Base-by-base conservation (phyloP, 53 echinoderm and acorn worm genomes). In the Holothuria scabra region DNA sequence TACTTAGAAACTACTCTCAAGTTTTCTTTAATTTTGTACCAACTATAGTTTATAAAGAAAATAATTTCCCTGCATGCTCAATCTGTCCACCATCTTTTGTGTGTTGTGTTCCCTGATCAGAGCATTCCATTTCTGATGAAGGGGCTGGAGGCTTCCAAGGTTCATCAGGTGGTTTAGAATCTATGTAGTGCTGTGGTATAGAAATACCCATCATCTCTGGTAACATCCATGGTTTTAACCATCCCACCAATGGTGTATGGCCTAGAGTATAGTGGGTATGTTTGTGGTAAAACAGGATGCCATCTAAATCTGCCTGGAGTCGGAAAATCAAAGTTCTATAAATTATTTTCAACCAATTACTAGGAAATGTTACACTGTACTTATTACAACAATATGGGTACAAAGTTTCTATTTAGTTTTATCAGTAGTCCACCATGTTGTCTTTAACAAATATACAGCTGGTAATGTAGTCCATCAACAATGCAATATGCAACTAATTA, bases 151-250 rank as follows among this genome's bases (percentile, higher is more conserved):
- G 99, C 76, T 84, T 88, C 28, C 95, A 76, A 14, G 83, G 76
- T 23, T 95, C 99, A 58, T 85, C 92, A 12, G 89, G 90, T 12
- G 93, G 99, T 60, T 83, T 92, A 66, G 81, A 79, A 38, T 86
- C 89, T 84, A 93, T 93, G 62, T 90, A 71, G 24, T 81, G 52
- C 16, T 94, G 81, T 22, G 95, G 93, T 18, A 99, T 74, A 19
- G 99, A 89, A 31, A 99, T 93, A 26, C 79, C 85, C 10, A 99
- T 74, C 68, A 99, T 88, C 49, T 93, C 94, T 62, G 90, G 94
- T 14, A 99, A 83, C 99, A 99, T 99, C 99, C 97, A 99, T 1
- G 99, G 95, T 66, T 93, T 94, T 4, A 99, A 87, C 99, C 94
- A 99, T 14, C 94, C 94, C 14, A 99, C 93, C 29, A 99, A 81